Evolutionary conservation across 2,888 invertebrate genomes (phyloP), one percentile per base, ranked within the genome.

Genomic region (Eristalis pertinax): DNA sequence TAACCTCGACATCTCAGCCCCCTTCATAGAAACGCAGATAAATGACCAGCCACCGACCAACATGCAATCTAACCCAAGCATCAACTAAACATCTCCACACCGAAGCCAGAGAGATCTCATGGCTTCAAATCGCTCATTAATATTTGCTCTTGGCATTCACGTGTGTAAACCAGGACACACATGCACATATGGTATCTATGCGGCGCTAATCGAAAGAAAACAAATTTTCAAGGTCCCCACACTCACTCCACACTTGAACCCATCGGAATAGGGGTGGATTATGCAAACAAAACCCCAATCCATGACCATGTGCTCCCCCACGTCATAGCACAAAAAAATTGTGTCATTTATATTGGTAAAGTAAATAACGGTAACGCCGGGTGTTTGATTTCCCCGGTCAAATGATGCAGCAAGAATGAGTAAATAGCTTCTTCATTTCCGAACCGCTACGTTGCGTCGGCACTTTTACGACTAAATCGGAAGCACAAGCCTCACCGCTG

Each of bases 261-360:
- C 60, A 50, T 24, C 65, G 58, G 50, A 29, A 68, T 11, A 63
- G 60, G 68, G 15, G 69, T 26, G 60, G 15, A 75, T 69, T 63
- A 63, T 35, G 74, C 74, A 81, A 80, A 73, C 58, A 64, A 56
- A 32, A 81, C 68, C 69, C 58, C 24, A 35, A 75, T 74, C 68
- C 68, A 35, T 56, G 62, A 75, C 81, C 81, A 75, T 68, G 80
- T 80, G 74, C 68, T 74, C 41, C 11, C 63, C 22, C 22, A 35
- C 60, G 43, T 56, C 38, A 50, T 60, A 35, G 69, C 43, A 86
- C 77, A 63, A 73, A n/a, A n/a, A 50, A 86, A 82, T 58, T 69
- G 70, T 77, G 77, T 78, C 85, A 82, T 65, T 74, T 69, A 19
- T 82, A 86, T 82, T 74, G 77, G 82, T 50, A 86, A 78, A 86